These are phyloP conservation scores for Decapterus maruadsi DNA, from an alignment of 2,797 vertebrate genomes.

Conservation along the genomic window DNA sequence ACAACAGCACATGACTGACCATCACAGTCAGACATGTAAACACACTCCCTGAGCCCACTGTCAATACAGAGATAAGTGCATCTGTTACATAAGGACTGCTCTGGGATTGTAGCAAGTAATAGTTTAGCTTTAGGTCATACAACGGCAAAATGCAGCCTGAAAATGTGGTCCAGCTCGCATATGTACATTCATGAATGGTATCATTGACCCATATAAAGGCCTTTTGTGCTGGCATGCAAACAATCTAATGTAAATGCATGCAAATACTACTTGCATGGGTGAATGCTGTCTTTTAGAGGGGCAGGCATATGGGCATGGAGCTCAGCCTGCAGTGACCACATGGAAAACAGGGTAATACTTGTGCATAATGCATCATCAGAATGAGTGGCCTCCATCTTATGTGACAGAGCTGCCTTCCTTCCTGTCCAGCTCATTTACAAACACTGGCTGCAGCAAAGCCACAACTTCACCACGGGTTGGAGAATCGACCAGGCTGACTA, in stretches of 20 bases:
- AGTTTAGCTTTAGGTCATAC: slow-evolving; percentile 4
- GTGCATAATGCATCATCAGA: slow-evolving; percentile 60
- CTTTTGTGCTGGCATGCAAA: slow-evolving; percentile 47
- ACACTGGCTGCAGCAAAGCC: slow-evolving; percentile 10
- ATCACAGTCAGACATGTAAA: background rate
- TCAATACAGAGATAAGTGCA: slow-evolving; percentile 36
- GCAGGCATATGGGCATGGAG: slow-evolving; percentile 4
- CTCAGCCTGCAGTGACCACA: slow-evolving; percentile 30
- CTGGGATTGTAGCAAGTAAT: slow-evolving; percentile 1
- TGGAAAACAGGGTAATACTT: slow-evolving; percentile 39
- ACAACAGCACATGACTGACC: slow-evolving; percentile 1
- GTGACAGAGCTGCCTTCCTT: slow-evolving; percentile 27
- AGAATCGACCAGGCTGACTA: background rate
- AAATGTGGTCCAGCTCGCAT: background rate
- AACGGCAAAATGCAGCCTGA: slow-evolving; percentile 24
- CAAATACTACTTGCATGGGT: slow-evolving; percentile 34
- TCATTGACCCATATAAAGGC: slow-evolving; percentile 35
- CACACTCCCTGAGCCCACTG: slow-evolving; percentile 6
- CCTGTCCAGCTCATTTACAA: background rate
- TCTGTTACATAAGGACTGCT: slow-evolving; percentile 35
- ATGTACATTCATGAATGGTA: slow-evolving; percentile 23
- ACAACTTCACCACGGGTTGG: slow-evolving; percentile 3
- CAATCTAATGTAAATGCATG: slow-evolving; percentile 62
- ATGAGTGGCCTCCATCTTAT: slow-evolving; percentile 19
- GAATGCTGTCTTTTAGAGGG: slow-evolving; percentile 5